Conservation (phyloP, 2,797 vertebrate genomes). For the Peromyscus aztecus region DNA sequence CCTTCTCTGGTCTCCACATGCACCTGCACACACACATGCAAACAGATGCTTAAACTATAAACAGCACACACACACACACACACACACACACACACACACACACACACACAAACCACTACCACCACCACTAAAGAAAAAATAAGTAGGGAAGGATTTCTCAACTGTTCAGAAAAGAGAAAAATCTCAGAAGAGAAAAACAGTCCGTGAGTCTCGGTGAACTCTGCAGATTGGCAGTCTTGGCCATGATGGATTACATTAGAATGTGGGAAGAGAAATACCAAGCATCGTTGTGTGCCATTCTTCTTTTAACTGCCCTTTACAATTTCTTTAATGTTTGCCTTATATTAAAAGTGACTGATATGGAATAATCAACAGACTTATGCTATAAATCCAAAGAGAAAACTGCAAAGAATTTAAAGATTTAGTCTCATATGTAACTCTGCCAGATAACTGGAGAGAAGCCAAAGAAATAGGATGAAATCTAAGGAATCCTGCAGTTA, state of each 20-base stretch:
- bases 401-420: constrained; percentile 71
- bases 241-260: constrained; percentile 61
- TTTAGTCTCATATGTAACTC: constrained; percentile 61
- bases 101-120: no score
- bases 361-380: constrained; percentile 67
- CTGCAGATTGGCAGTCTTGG: neutral
- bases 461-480: constrained; percentile 65
- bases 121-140: neutral
- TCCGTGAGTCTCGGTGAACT: constrained; percentile 15
- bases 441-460: constrained; percentile 61
- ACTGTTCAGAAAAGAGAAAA: neutral
- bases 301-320: constrained; percentile 64
- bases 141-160: neutral
- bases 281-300: constrained; percentile 37
- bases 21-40: neutral
- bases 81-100: neutral
- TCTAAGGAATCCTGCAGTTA: constrained; percentile 64
- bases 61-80: neutral
- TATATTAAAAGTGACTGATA: constrained; percentile 73
- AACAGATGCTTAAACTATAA: neutral
- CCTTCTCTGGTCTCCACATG: neutral
- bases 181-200: constrained; percentile 44
- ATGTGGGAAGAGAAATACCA: constrained; percentile 73
- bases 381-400: constrained; percentile 75
- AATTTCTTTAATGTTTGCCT: constrained; percentile 73